A percentile compares a stretch with the other conserved stretches of the same genome.
Conservation (phyloP, 2,888 invertebrate genomes). For the Scotopteryx bipunctaria region DNA sequence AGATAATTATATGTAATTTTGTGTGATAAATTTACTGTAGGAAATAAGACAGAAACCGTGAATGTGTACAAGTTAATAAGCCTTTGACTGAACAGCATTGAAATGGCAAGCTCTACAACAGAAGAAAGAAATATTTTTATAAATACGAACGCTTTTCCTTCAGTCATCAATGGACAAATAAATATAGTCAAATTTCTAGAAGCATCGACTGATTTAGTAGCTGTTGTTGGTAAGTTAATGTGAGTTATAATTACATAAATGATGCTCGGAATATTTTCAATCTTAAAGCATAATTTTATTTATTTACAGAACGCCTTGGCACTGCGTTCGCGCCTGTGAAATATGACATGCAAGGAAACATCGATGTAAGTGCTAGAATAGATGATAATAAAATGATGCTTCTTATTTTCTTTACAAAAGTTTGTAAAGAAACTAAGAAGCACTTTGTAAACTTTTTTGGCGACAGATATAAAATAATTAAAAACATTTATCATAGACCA, state of each 20-base stretch:
- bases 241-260: constrained; percentile 5
- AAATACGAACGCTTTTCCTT: constrained; percentile 76
- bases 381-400: too few relatives aligned
- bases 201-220: constrained; percentile 85
- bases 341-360: constrained; percentile 90
- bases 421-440: too few relatives aligned
- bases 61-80: constrained; percentile 26
- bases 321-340: constrained; percentile 88
- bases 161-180: constrained; percentile 81
- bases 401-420: too few relatives aligned
- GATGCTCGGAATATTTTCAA: constrained; percentile 4
- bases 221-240: constrained; percentile 84
- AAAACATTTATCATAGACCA: too few relatives aligned
- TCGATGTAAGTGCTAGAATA: constrained; percentile 81
- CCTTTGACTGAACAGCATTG: constrained; percentile 22
- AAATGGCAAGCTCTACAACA: constrained; percentile 57
- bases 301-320: constrained; percentile 87
- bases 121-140: constrained; percentile 43
- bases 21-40: constrained; percentile 39
- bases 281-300: constrained; percentile 18
- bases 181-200: constrained; percentile 84
- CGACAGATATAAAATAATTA: too few relatives aligned
- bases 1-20: constrained; percentile 33
- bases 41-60: constrained; percentile 28
- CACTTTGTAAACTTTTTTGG: too few relatives aligned